Base-by-base conservation (phyloP, 2,888 invertebrate species). In the Melangyna quadrimaculata region DNA sequence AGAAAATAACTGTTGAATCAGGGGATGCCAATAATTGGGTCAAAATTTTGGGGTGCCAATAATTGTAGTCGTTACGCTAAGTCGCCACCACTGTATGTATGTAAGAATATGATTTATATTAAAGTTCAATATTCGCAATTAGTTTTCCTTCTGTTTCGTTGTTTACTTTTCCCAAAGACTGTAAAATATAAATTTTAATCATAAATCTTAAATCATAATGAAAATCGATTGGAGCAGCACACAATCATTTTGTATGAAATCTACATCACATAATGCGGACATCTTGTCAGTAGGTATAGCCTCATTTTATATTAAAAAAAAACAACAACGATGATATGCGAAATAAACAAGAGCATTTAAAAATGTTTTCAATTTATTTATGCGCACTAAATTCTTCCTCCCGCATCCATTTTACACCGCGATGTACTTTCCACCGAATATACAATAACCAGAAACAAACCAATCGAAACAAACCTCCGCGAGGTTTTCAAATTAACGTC, bases 401-500 rank as follows among this genome's bases (percentile, higher is more conserved):
- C 29, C 35, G 12, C 24, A n/a, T 14, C 10, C 65, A 32, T 32
- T 35, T 51, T 14, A 22, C 17, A 29, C 14, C 7, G 9, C 12
- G 22, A 27, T 65, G 17, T 22, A 24, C 61, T 48, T 29, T 59
- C 14, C 22, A 24, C 53, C 51, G 59, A 77, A 27, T 29, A 57
- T 17, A 12, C 48, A 45, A 40, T 2, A 51, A 77, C 59, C 65
- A 57, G 74, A 74, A 78, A 70, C 78, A 78, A 78, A 74, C 81
- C 78, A 82, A 87, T 82, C 78, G 82, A 74, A 87, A 82, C 55
- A 74, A 86, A 78, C 87, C 81, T 87, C 65, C 82, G 61, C 82
- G 61, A 87, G 87, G 82, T 87, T 87, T 87, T 87, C 78, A 82
- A 87, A 87, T 87, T 87, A 82, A 87, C 78, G 87, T 87, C 87